Percentiles rank a stretch among this genome's conserved stretches.
These are phyloP conservation scores for Zalophus californianus DNA, from an alignment of 2,797 vertebrate species.

Conservation along the genomic window DNA sequence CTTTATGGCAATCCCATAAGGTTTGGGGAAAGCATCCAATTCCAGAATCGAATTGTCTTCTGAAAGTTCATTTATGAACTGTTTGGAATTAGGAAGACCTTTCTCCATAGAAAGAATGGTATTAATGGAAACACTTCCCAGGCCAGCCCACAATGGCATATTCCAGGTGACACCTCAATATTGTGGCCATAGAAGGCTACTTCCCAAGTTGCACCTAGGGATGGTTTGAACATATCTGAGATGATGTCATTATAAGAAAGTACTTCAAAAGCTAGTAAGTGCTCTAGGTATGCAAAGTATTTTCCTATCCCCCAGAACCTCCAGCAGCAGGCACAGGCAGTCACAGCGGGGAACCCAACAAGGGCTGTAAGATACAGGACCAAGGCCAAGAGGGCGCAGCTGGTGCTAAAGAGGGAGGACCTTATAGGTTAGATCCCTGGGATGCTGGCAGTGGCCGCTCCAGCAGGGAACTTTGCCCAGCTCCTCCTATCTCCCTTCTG, in stretches of 20 bases:
- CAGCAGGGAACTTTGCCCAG: not conserved
- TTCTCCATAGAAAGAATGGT: not conserved
- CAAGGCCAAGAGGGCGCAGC: not conserved
- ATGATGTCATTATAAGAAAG: not conserved
- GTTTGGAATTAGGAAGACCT: not conserved
- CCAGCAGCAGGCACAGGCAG: not conserved
- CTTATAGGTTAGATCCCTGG: not conserved
- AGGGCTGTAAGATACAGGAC: not conserved
- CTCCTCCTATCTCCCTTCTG: not conserved
- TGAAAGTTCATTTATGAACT: not conserved
- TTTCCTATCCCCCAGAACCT: not conserved
- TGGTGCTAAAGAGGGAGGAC: not conserved
- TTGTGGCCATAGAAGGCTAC: not conserved
- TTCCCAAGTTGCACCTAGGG: not conserved
- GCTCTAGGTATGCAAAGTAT: not conserved
- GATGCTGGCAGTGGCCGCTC: not conserved
- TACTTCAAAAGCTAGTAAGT: not conserved
- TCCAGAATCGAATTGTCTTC: not conserved
- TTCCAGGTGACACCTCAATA: not conserved
- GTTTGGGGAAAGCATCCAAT: not conserved
- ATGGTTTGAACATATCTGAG: not conserved
- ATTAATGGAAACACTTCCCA: not conserved
- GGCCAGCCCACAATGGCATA: not conserved
- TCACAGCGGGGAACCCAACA: not conserved
- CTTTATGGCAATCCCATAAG: rapidly evolving